A percentile compares a stretch with the other conserved stretches of the same genome.
Conservation (phyloP, 2,888 invertebrate species). For the Leucozona laternaria region DNA sequence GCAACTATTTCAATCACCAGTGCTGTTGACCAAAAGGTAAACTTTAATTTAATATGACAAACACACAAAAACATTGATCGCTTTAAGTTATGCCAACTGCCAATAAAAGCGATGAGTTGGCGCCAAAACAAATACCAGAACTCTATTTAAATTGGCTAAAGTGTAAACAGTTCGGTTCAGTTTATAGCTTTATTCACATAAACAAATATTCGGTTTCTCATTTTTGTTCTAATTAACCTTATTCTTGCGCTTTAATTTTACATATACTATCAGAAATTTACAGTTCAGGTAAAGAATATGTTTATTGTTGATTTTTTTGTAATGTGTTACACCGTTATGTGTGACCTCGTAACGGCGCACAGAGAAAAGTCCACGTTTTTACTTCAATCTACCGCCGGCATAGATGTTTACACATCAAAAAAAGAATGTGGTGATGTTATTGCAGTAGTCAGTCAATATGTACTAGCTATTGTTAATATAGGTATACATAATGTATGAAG, state of each 20-base stretch:
- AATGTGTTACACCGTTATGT: too few species aligned
- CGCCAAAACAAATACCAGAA: constrained; percentile 13
- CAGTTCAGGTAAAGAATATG: background rate
- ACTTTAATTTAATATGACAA: background rate
- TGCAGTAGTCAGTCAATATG: too few species aligned
- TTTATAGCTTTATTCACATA: background rate
- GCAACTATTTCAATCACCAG: constrained; percentile 26
- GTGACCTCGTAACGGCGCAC: too few species aligned
- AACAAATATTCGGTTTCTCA: background rate
- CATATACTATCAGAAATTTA: background rate
- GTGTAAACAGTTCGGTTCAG: background rate
- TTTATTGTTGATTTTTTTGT: too few species aligned
- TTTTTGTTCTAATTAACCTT: background rate
- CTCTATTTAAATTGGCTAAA: background rate
- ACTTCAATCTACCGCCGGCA: too few species aligned
- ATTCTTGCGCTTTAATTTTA: background rate
- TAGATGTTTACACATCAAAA: too few species aligned
- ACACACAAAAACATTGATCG: background rate
- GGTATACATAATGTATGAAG: too few species aligned
- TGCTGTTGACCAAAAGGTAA: constrained; percentile 35
- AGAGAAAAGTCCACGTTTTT: too few species aligned
- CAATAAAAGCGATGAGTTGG: constrained; percentile 10
- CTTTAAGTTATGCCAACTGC: background rate
- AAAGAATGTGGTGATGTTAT: too few species aligned
- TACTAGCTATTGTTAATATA: too few species aligned